Conservation (phyloP, 2,113 vertebrate species). For the Pampusana beccarii region DNA sequence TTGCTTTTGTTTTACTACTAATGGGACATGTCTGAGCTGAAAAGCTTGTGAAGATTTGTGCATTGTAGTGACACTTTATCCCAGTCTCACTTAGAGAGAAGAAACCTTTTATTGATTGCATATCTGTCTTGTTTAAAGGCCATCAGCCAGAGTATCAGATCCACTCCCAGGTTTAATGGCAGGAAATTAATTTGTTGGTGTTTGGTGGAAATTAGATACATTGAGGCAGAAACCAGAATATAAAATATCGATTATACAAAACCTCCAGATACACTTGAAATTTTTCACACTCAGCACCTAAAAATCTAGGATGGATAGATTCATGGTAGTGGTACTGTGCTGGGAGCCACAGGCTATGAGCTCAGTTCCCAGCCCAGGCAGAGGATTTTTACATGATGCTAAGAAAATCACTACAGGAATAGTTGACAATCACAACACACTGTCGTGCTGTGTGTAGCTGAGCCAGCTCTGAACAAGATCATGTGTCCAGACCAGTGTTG, state of each 20-base stretch:
- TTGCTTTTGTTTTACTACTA: slow-evolving; percentile 26
- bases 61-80: not conserved
- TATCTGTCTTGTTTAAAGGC: not conserved
- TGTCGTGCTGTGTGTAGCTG: not conserved
- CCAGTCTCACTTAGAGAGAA: not conserved
- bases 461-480: not conserved
- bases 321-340: not conserved
- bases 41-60: slow-evolving; percentile 14
- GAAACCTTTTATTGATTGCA: not conserved
- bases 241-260: not conserved
- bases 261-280: not conserved
- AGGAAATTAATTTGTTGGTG: not conserved
- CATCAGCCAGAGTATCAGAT: not conserved
- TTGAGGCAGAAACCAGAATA: not conserved
- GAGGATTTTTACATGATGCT: not conserved
- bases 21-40: not conserved
- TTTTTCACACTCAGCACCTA: not conserved
- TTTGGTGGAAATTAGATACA: not conserved
- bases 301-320: not conserved
- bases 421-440: not conserved
- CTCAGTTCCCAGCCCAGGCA: not conserved
- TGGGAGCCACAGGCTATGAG: not conserved
- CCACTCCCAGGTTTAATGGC: not conserved
- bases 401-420: not conserved
- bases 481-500: not conserved